Evolutionary conservation across 2,888 invertebrate species (phyloP).

Genomic region (Ornithoptera priamus): DNA sequence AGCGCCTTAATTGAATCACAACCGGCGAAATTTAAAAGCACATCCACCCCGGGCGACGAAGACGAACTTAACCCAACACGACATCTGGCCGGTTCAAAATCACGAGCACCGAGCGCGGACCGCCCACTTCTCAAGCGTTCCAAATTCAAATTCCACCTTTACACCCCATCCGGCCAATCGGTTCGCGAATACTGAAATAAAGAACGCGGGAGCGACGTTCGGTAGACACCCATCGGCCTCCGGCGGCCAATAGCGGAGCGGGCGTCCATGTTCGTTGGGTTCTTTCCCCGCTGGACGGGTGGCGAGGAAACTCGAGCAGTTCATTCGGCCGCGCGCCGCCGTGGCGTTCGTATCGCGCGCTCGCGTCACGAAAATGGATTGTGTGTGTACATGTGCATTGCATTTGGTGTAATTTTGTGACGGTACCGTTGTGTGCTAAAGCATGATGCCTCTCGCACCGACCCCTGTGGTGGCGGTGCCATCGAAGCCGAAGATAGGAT

Average conservation of each 20-base stretch:
- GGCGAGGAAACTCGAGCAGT: constrained; percentile 47
- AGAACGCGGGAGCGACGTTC: constrained; percentile 51
- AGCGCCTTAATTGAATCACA: constrained; percentile 72
- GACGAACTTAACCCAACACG: constrained; percentile 58
- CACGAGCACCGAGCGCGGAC: constrained; percentile 59
- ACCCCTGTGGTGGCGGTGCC: constrained; percentile 95
- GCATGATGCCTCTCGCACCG: constrained; percentile 97
- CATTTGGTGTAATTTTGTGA: constrained; percentile 67
- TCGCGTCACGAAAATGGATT: constrained; percentile 72
- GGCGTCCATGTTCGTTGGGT: constrained; percentile 68
- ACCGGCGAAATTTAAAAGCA: constrained; percentile 62
- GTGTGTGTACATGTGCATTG: constrained; percentile 76
- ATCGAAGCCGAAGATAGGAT: constrained; percentile 95
- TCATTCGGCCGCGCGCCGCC: constrained; percentile 78
- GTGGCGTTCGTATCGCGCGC: constrained; percentile 74
- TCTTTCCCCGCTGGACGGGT: constrained; percentile 58
- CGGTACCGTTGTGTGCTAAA: constrained; percentile 71
- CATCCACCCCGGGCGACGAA: constrained; percentile 44
- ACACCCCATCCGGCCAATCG: constrained; percentile 56
- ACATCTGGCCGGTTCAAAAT: constrained; percentile 66
- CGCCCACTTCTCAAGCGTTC: constrained; percentile 72
- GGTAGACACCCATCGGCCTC: constrained; percentile 54
- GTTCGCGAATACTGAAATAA: constrained; percentile 50
- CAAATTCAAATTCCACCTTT: constrained; percentile 69
- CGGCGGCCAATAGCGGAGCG: constrained; percentile 54